Conservation (phyloP, 35 echinoderm and acorn worm species). For the Patiria miniata region DNA sequence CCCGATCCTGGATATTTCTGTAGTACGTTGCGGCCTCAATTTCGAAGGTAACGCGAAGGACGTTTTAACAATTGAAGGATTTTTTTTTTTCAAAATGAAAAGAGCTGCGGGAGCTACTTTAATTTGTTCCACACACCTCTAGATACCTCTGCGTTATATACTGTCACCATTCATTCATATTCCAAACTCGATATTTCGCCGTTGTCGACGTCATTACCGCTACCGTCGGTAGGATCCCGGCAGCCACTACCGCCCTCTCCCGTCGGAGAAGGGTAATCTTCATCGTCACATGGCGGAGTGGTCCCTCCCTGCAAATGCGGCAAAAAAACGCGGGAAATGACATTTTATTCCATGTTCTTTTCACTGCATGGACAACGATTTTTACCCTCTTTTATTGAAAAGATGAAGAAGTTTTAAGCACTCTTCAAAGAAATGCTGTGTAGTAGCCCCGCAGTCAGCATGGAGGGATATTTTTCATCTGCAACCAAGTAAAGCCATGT, state of each 20-base stretch:
- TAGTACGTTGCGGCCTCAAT: too few relatives aligned
- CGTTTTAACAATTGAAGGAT: too few relatives aligned
- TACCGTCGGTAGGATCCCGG: neutral
- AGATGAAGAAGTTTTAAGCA: neutral
- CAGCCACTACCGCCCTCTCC: conserved; percentile 8
- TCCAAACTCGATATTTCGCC: too few relatives aligned
- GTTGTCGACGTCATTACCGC: neutral
- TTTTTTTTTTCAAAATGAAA: too few relatives aligned
- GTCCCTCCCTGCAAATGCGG: neutral
- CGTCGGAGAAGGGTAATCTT: neutral
- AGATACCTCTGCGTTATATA: too few relatives aligned
- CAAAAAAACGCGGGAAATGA: neutral
- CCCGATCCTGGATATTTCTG: too few relatives aligned
- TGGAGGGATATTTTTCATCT: neutral
- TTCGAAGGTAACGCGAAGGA: too few relatives aligned
- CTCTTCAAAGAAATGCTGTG: neutral
- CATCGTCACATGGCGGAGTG: neutral
- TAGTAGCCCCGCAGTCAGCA: neutral
- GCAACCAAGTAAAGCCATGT: too few relatives aligned
- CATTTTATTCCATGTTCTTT: neutral
- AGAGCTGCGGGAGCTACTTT: too few relatives aligned
- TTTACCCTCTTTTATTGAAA: neutral
- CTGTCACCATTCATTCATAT: too few relatives aligned
- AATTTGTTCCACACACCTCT: too few relatives aligned
- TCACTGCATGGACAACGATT: neutral